Conservation (phyloP, 2,113 vertebrate genomes). For the Solenodon paradoxus region DNA sequence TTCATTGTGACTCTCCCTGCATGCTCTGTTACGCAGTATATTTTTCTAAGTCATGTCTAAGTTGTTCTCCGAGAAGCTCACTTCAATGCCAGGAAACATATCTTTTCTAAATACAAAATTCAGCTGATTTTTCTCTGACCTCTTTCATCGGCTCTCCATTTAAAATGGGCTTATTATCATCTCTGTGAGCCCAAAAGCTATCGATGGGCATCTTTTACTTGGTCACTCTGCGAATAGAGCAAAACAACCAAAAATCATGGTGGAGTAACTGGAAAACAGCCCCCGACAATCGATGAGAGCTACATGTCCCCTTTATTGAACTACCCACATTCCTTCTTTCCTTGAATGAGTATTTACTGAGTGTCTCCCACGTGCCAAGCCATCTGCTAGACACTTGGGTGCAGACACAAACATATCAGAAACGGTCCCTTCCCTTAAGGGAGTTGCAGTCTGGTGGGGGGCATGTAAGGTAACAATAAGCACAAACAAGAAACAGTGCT, state of each 20-base stretch:
- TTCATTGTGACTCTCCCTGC: not conserved
- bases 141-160: not conserved
- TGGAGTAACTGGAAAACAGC: not conserved
- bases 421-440: not conserved
- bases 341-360: not conserved
- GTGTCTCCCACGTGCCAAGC: not conserved
- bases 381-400: not conserved
- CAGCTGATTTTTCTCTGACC: not conserved
- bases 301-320: not conserved
- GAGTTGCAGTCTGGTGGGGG: not conserved
- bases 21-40: not conserved
- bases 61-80: not conserved
- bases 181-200: not conserved
- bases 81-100: not conserved
- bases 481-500: not conserved
- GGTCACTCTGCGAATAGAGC: not conserved
- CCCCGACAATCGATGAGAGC: not conserved
- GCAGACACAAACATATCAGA: not conserved
- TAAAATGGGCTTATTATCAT: not conserved
- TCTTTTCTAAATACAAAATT: not conserved
- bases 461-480: not conserved
- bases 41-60: slow-evolving; percentile 5
- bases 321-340: not conserved
- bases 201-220: not conserved
- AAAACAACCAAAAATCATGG: not conserved